These are phyloP conservation scores for Drosophila phalerata DNA, from an alignment of 2,888 invertebrate genomes.

Conservation along the genomic window DNA sequence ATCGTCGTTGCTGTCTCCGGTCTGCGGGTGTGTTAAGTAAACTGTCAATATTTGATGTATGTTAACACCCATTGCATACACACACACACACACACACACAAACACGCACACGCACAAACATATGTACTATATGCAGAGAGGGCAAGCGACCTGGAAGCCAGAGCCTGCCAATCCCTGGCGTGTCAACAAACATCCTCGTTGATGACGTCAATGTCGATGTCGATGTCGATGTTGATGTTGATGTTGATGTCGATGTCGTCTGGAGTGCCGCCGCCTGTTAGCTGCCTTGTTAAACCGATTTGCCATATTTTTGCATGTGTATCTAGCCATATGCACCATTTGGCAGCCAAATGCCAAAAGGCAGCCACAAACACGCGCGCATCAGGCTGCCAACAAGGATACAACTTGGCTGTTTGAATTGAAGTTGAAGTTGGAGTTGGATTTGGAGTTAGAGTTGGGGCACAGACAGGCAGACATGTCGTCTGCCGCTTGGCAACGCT, in stretches of 20 bases:
- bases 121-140: slow-evolving; percentile 2
- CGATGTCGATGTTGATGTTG: slow-evolving; percentile 37
- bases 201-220: slow-evolving; percentile 38
- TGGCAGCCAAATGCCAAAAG: slow-evolving; percentile 81
- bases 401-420: slow-evolving; percentile 22
- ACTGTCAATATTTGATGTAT: slow-evolving; percentile 82
- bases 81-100: slow-evolving; percentile 27
- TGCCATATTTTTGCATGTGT: slow-evolving; percentile 73
- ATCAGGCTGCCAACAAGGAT: slow-evolving; percentile 49
- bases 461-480: slow-evolving; percentile 49
- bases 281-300: slow-evolving; percentile 78
- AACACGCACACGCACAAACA: slow-evolving; percentile 13
- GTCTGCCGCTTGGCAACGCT: slow-evolving; percentile 67
- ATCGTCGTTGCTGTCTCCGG: slow-evolving; percentile 5
- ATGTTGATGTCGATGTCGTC: slow-evolving; percentile 36
- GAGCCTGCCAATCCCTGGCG: slow-evolving; percentile 41
- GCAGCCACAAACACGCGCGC: slow-evolving; percentile 76
- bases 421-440: neutral
- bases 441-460: neutral
- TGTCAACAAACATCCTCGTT: slow-evolving; percentile 73
- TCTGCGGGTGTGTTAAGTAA: slow-evolving; percentile 71
- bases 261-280: slow-evolving; percentile 56
- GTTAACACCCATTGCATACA: slow-evolving; percentile 74
- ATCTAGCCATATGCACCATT: slow-evolving; percentile 76
- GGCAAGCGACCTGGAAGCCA: slow-evolving; percentile 14